Evolutionary conservation across 2,797 vertebrate species (phyloP).

Genomic region (Phaenicophaeus curvirostris): DNA sequence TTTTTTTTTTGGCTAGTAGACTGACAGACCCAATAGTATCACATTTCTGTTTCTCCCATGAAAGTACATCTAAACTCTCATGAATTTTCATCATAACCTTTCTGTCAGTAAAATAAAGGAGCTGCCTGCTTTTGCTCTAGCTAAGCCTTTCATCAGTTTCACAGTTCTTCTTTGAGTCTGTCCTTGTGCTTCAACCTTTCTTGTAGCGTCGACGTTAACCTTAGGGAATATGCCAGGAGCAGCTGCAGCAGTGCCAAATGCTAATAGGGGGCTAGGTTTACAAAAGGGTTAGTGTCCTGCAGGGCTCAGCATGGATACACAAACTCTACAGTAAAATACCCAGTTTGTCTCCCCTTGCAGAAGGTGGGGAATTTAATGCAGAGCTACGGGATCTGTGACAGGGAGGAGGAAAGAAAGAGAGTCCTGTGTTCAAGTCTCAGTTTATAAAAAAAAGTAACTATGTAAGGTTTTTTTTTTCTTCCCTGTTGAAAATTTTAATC

Average conservation of each 20-base stretch:
- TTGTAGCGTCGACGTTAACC: neutral
- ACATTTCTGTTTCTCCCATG: neutral
- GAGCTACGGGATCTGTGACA: neutral
- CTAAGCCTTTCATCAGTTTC: neutral
- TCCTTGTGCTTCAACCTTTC: neutral
- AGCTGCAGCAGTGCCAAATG: neutral
- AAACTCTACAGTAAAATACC: neutral
- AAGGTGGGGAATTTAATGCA: neutral
- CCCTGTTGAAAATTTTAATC: neutral
- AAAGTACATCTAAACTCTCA: neutral
- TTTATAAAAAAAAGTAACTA: neutral
- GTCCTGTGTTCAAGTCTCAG: neutral
- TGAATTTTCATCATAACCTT: slow-evolving; percentile 11
- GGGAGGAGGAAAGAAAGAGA: neutral
- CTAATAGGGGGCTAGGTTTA: neutral
- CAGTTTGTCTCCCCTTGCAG: neutral
- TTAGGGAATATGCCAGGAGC: neutral
- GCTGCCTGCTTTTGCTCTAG: neutral
- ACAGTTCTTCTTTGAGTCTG: neutral
- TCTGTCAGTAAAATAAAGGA: slow-evolving; percentile 1
- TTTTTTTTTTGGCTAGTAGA: neutral
- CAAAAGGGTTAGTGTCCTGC: slow-evolving; percentile 11
- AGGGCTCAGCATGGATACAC: neutral
- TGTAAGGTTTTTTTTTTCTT: neutral
- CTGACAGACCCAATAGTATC: neutral